A percentile compares a stretch with the other conserved stretches of the same genome.
Evolutionary conservation across 1,140 invertebrate species (phyloP).

Genomic region (Papilio helenus): DNA sequence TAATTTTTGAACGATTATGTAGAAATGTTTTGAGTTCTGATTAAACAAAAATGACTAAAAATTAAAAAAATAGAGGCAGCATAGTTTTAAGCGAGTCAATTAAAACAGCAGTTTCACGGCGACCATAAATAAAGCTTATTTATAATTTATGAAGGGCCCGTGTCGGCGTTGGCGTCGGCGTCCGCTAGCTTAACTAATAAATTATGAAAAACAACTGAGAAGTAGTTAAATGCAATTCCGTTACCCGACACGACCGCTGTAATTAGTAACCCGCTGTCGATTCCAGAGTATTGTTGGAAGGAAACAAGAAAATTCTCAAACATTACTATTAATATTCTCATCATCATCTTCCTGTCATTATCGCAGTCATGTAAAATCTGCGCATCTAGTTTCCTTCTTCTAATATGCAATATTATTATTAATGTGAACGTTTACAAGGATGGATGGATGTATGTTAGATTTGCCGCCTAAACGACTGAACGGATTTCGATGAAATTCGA

Average conservation of each 20-base stretch:
- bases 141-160: slow-evolving; percentile 70
- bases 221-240: slow-evolving; percentile 73
- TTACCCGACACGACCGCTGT: slow-evolving; percentile 59
- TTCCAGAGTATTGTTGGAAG: background rate
- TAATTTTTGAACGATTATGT: too few species aligned
- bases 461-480: too few species aligned
- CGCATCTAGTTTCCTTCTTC: too few species aligned
- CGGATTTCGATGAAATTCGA: too few species aligned
- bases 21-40: too few species aligned
- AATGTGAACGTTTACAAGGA: too few species aligned
- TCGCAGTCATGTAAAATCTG: too few species aligned
- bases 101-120: slow-evolving; percentile 56
- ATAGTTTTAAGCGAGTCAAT: slow-evolving; percentile 43
- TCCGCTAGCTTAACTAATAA: slow-evolving; percentile 65
- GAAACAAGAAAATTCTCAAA: background rate
- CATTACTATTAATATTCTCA: background rate
- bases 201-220: slow-evolving; percentile 75
- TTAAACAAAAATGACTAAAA: background rate
- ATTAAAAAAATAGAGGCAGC: slow-evolving; percentile 16
- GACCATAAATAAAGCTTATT: slow-evolving; percentile 71
- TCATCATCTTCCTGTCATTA: too few species aligned
- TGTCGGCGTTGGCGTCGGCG: slow-evolving; percentile 55
- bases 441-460: too few species aligned
- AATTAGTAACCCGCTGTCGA: slow-evolving; percentile 48
- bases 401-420: too few species aligned